Conservation (phyloP, 2,113 vertebrate species). For the Falco punctatus region DNA sequence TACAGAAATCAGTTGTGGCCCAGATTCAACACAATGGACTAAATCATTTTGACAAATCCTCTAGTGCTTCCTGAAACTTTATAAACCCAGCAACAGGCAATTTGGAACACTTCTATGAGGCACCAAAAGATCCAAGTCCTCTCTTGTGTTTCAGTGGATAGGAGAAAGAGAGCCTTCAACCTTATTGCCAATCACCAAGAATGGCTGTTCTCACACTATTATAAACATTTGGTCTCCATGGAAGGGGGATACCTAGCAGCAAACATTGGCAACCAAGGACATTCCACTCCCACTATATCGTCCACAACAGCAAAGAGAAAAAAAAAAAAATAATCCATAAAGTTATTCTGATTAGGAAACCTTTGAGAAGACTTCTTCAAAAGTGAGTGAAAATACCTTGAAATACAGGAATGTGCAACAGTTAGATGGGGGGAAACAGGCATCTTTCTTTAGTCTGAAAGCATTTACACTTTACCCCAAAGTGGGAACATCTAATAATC, state of each 20-base stretch:
- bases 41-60: slow-evolving; percentile 44
- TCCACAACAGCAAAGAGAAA: neutral
- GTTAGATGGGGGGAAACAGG: neutral
- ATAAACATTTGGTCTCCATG: slow-evolving; percentile 65
- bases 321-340: neutral
- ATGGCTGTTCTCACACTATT: slow-evolving; percentile 49
- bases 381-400: neutral
- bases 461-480: neutral
- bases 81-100: slow-evolving; percentile 11
- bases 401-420: neutral
- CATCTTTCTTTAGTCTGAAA: slow-evolving; percentile 7
- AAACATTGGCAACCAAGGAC: slow-evolving; percentile 57
- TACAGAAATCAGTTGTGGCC: slow-evolving; percentile 24
- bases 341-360: neutral
- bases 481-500: slow-evolving; percentile 8
- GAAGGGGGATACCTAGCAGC: slow-evolving; percentile 60
- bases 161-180: slow-evolving; percentile 9
- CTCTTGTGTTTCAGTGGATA: neutral
- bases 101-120: slow-evolving; percentile 33
- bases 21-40: slow-evolving; percentile 31
- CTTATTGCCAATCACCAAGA: slow-evolving; percentile 16
- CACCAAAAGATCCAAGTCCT: slow-evolving; percentile 5
- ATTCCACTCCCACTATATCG: slow-evolving; percentile 8
- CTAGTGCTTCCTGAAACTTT: slow-evolving; percentile 35
- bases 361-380: neutral